phyloP scores from a whole-genome alignment of 2,113 vertebrate species.

The Gallinago undulata region DNA sequence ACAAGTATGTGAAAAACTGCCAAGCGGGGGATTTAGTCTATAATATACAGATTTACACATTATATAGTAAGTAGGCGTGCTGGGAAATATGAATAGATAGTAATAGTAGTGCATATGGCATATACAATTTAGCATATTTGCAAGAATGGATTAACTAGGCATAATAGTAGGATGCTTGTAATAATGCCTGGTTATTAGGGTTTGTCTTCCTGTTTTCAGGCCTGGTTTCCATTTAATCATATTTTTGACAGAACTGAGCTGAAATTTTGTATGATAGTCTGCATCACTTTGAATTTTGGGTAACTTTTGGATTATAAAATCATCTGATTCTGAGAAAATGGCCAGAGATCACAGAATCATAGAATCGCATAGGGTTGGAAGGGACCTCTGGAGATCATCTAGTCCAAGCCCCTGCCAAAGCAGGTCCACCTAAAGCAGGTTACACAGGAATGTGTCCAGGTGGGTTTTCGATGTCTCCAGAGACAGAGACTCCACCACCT shows the following conservation, averaged over 20 bases:
- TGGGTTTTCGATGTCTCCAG: no score
- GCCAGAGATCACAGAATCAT: background rate
- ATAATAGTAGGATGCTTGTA: background rate
- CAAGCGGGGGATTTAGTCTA: background rate
- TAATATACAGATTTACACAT: background rate
- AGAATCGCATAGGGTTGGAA: no score
- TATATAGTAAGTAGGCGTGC: rapidly evolving
- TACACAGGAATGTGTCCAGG: no score
- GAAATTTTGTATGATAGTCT: background rate
- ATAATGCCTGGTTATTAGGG: background rate
- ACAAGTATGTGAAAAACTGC: background rate
- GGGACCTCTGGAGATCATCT: no score
- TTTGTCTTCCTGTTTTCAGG: background rate
- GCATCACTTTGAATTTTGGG: background rate
- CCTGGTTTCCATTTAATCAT: background rate
- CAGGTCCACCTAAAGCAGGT: no score
- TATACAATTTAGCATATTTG: background rate
- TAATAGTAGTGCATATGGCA: background rate
- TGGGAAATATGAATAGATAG: background rate
- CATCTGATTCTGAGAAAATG: background rate
- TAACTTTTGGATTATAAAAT: background rate
- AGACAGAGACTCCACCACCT: no score
- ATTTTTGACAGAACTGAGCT: background rate
- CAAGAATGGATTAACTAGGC: background rate
- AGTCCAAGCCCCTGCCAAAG: no score